A percentile compares a stretch with the other conserved stretches of the same genome.
Conservation (phyloP, 2,797 vertebrate genomes). For the Ciconia nigra region DNA sequence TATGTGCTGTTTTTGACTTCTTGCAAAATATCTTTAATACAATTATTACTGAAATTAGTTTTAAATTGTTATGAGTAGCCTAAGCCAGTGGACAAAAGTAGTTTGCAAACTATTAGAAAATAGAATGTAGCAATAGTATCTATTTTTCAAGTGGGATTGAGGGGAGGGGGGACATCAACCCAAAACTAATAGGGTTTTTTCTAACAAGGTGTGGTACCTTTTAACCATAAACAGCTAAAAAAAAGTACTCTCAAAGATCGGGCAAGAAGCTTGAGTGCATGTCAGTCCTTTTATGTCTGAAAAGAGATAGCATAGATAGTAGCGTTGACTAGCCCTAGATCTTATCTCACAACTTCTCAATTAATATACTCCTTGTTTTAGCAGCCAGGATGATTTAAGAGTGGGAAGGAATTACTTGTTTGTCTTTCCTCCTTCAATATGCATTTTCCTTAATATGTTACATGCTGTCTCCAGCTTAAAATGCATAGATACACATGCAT, state of each 20-base stretch:
- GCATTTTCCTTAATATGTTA: not conserved
- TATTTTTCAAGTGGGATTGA: not conserved
- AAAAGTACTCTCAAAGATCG: not conserved
- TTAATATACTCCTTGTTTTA: not conserved
- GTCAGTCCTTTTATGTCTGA: not conserved
- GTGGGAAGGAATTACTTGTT: not conserved
- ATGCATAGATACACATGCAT: accelerated
- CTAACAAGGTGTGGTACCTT: not conserved
- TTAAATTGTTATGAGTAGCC: not conserved
- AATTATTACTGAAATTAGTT: not conserved
- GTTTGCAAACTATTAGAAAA: not conserved
- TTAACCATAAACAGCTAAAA: not conserved
- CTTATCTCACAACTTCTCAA: not conserved
- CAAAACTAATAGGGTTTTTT: not conserved
- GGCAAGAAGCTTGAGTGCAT: not conserved
- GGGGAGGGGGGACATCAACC: too few species aligned
- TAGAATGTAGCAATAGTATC: not conserved
- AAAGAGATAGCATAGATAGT: not conserved
- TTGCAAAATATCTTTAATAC: not conserved
- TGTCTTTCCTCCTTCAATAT: not conserved
- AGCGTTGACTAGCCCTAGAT: not conserved
- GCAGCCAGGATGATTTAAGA: not conserved
- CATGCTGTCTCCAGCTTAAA: not conserved
- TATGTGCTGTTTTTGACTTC: conserved; percentile 71
- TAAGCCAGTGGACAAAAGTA: not conserved